Base-by-base conservation (phyloP, 2,888 invertebrate species). In the Chrysotoxum bicinctum region DNA sequence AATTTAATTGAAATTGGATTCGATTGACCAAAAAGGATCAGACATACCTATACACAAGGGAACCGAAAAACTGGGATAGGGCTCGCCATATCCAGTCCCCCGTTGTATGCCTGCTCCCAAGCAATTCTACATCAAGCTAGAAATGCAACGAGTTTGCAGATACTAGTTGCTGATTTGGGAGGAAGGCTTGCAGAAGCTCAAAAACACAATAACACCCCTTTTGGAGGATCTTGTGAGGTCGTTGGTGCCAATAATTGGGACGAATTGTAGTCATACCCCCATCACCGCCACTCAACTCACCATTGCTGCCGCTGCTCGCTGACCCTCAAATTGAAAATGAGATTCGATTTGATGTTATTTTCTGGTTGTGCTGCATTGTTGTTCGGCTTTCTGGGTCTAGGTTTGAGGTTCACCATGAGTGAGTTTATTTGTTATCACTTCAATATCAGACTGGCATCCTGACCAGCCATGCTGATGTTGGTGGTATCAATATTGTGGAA, bases 1-100 rank as follows among this genome's bases (percentile, higher is more conserved):
- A 86, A 86, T 86, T 86, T 86, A 86, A 86, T 86, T 86, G 86
- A 86, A 86, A 86, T 86, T 86, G 86, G 78, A 81, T 86, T 86
- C 86, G 82, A 86, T 86, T 86, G 86, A 86, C 86, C 86, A 86
- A 86, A 86, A 78, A 86, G 86, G 86, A 86, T 82, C 86, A 82
- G 86, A 86, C 82, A 81, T 75, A 74, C 70, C 66, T 64, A 62
- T 40, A 37, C 50, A 66, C 9, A 50, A 69, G 56, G 23, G 54
- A 64, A 54, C 40, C 54, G 32, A 66, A 50, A 26, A 32, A 52
- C 16, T 52, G 52, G 26, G 52, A 26, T 35, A 62, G 68, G 64
- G 43, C 19, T 60, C 80, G 48, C 79, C 84, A 52, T 70, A 84
- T 56, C 30, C 64, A 43, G 58, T 35, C 30, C 30, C 14, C 8